Percentiles rank a stretch among this genome's conserved stretches.
Conservation (phyloP, 2,888 invertebrate genomes). For the Heteromurus nitidus region DNA sequence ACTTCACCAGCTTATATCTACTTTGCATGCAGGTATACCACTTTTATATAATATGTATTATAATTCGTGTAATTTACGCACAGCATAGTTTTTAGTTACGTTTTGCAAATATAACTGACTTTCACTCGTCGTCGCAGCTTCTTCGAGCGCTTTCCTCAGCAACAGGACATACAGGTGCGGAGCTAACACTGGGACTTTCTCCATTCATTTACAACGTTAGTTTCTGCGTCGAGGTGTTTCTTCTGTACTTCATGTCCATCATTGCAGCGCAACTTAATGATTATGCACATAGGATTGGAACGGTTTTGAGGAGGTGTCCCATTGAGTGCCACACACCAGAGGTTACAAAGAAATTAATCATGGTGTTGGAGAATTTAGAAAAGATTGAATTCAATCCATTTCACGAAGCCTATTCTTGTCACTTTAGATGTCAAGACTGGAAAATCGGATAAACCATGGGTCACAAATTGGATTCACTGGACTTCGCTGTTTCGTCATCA, state of each 20-base stretch:
- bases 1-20: constrained; percentile 34
- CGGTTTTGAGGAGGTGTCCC: constrained; percentile 25
- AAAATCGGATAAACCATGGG: constrained; percentile 31
- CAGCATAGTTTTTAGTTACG: too few species aligned
- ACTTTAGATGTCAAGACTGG: constrained; percentile 22
- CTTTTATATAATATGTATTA: neutral
- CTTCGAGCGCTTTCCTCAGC: constrained; percentile 17
- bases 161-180: constrained; percentile 1
- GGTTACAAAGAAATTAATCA: too few species aligned
- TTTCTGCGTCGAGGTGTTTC: constrained; percentile 34
- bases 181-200: constrained; percentile 35
- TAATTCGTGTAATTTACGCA: neutral
- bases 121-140: constrained; percentile 13
- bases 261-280: constrained; percentile 33
- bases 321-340: constrained; percentile 16
- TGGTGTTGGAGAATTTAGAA: too few species aligned
- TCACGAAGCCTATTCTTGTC: too few species aligned
- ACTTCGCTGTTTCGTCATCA: constrained; percentile 31
- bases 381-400: too few species aligned
- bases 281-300: constrained; percentile 38
- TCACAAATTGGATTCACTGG: constrained; percentile 33
- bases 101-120: neutral
- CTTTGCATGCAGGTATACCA: constrained; percentile 34
- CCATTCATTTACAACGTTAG: constrained; percentile 37
- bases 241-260: constrained; percentile 37